A percentile compares a stretch with the other conserved stretches of the same genome.
These are phyloP conservation scores for Ophion obscuratus DNA, from an alignment of 2,888 invertebrate species.

Conservation along the genomic window DNA sequence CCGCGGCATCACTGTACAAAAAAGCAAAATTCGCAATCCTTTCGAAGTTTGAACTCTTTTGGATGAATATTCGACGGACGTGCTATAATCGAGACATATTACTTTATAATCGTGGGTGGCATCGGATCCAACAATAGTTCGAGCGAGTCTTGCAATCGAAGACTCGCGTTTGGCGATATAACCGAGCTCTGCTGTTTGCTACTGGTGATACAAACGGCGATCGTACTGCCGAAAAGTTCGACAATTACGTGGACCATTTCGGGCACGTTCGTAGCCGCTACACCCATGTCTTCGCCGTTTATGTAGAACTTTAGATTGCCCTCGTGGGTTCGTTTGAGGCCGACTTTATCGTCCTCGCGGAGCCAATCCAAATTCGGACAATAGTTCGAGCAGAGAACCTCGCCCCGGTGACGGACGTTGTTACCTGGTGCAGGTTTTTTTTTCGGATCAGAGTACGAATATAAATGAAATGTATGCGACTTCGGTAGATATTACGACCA, in stretches of 20 bases:
- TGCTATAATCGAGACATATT: slow-evolving; percentile 60
- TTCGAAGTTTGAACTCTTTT: not conserved
- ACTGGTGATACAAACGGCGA: slow-evolving; percentile 90
- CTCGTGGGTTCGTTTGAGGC: slow-evolving; percentile 90
- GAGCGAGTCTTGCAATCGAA: slow-evolving; percentile 87
- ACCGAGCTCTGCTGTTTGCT: slow-evolving; percentile 85
- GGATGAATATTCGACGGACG: not conserved
- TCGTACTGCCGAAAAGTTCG: slow-evolving; percentile 92
- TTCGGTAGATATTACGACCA: too few species aligned
- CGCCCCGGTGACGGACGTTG: slow-evolving; percentile 89
- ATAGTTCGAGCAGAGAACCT: slow-evolving; percentile 88
- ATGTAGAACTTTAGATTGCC: slow-evolving; percentile 90
- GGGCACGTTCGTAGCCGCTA: slow-evolving; percentile 91
- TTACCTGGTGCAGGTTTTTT: slow-evolving; percentile 84
- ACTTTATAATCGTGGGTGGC: slow-evolving; percentile 81
- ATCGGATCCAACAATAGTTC: slow-evolving; percentile 87
- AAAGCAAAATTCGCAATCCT: slow-evolving; percentile 6
- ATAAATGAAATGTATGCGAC: not conserved
- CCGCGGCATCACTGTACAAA: slow-evolving; percentile 80
- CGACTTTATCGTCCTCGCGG: slow-evolving; percentile 91
- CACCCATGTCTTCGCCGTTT: slow-evolving; percentile 93
- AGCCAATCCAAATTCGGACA: slow-evolving; percentile 92
- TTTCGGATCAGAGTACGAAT: not conserved
- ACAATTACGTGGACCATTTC: slow-evolving; percentile 93
- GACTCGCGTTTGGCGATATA: slow-evolving; percentile 84